Percentiles rank a stretch among this genome's conserved stretches.
Evolutionary conservation across 2,113 vertebrate genomes (phyloP).

Genomic region (Oceanites oceanicus): DNA sequence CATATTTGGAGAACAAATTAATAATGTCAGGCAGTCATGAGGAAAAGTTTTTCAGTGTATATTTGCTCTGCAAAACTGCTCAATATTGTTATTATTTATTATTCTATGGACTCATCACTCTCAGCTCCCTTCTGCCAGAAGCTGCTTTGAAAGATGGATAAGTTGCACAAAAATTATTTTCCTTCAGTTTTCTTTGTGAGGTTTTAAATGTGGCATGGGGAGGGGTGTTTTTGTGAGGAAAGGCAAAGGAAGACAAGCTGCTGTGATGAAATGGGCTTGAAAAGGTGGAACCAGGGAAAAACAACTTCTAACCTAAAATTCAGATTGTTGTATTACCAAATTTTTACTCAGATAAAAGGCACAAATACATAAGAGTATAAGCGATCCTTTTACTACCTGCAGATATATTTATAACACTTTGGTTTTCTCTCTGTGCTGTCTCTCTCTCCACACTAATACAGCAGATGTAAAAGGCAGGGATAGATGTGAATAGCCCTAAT

Average conservation of each 20-base stretch:
- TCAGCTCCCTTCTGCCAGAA: constrained; percentile 46
- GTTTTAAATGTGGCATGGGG: background rate
- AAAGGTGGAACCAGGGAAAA: background rate
- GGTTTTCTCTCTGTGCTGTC: background rate
- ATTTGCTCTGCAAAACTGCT: constrained; percentile 51
- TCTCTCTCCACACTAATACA: background rate
- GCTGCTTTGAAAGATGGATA: constrained; percentile 58
- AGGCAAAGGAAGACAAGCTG: background rate
- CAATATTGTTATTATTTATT: constrained; percentile 68
- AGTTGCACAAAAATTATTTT: constrained; percentile 52
- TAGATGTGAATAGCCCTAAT: background rate
- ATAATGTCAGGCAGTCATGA: constrained; percentile 46
- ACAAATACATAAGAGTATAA: background rate
- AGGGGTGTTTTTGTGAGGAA: background rate
- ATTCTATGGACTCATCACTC: constrained; percentile 53
- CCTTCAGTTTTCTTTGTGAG: constrained; percentile 29
- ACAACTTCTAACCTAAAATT: background rate
- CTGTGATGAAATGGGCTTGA: background rate
- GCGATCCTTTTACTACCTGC: background rate
- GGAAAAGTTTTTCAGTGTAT: constrained; percentile 46
- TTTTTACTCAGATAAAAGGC: background rate
- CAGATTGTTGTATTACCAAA: background rate
- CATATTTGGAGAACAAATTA: constrained; percentile 35
- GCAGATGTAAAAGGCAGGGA: background rate
- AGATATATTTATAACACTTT: background rate